Conservation (phyloP, 2,113 vertebrate genomes). For the Psammodynastes pulverulentus region DNA sequence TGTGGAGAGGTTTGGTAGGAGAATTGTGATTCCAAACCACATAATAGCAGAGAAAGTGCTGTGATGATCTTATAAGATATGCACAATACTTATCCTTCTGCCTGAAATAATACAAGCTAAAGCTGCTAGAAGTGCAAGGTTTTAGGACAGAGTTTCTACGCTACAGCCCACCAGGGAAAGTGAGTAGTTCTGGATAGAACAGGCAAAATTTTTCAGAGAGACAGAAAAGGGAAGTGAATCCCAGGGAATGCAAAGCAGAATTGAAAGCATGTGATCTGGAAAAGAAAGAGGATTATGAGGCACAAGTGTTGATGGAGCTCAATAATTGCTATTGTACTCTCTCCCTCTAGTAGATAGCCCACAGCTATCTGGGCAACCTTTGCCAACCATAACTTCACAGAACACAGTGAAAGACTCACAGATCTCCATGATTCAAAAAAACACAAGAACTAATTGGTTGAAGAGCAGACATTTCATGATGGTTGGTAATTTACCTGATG, state of each 20-base stretch:
- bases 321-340: neutral
- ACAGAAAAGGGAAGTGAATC: neutral
- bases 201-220: neutral
- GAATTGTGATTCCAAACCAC: neutral
- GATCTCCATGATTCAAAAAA: neutral
- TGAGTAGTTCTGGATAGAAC: neutral
- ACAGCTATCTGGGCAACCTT: neutral
- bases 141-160: neutral
- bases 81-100: neutral
- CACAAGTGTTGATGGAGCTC: neutral
- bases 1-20: neutral
- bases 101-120: neutral
- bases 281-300: neutral
- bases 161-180: neutral
- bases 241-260: neutral
- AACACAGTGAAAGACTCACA: neutral
- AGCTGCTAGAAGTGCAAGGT: neutral
- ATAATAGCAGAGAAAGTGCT: neutral
- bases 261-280: neutral
- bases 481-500: neutral
- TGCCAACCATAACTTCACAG: neutral
- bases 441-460: neutral
- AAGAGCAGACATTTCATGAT: neutral
- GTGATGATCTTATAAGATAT: neutral
- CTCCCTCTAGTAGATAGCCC: neutral